Percentiles rank a stretch among this genome's conserved stretches.
Evolutionary conservation across 1,140 invertebrate species (phyloP).

Genomic region (Eriosoma lanigerum): DNA sequence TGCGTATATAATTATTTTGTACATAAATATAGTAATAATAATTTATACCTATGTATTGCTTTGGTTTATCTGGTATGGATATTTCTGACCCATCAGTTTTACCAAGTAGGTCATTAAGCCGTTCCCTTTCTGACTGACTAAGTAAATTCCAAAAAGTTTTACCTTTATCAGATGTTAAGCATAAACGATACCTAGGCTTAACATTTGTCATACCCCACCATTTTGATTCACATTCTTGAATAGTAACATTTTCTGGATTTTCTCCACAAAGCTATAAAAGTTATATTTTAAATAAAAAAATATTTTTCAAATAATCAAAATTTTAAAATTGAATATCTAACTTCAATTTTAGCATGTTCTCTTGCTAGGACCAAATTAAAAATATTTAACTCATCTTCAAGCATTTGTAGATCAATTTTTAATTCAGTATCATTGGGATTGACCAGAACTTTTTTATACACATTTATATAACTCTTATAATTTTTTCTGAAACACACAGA

Average conservation of each 20-base stretch:
- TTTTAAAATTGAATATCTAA: constrained; percentile 57
- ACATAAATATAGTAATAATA: neutral
- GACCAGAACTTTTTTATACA: constrained; percentile 72
- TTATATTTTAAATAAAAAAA: constrained; percentile 4
- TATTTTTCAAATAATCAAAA: neutral
- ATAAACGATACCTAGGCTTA: constrained; percentile 53
- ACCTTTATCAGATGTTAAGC: constrained; percentile 59
- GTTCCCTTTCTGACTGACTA: constrained; percentile 68
- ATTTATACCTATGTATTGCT: constrained; percentile 63
- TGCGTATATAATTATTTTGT: too few relatives aligned
- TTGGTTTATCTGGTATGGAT: constrained; percentile 60
- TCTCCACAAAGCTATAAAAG: constrained; percentile 61
- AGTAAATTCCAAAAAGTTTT: constrained; percentile 67
- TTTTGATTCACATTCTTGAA: constrained; percentile 61
- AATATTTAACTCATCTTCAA: constrained; percentile 74
- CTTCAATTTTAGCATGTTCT: constrained; percentile 75
- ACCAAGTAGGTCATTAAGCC: constrained; percentile 67
- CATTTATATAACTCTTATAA: constrained; percentile 72
- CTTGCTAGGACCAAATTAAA: constrained; percentile 76
- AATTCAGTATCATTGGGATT: constrained; percentile 73
- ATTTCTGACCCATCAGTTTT: constrained; percentile 60
- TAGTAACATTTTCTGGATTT: constrained; percentile 63
- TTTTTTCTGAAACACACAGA: constrained; percentile 61
- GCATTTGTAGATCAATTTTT: constrained; percentile 71
- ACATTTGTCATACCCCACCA: constrained; percentile 57